phyloP scores from a whole-genome alignment of 1,140 invertebrate genomes.

The Drosophila repletoides region DNA sequence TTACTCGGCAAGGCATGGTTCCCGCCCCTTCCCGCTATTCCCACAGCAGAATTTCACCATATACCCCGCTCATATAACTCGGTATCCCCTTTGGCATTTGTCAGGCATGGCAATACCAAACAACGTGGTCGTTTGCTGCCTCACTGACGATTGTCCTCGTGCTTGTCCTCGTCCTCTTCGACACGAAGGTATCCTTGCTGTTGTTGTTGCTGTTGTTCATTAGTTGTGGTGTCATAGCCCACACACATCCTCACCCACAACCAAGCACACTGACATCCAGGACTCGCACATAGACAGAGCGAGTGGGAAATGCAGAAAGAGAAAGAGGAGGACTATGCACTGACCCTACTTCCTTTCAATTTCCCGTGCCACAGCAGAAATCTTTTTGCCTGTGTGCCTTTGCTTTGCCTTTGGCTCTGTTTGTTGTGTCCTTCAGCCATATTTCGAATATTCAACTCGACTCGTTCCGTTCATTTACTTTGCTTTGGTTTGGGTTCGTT shows the following conservation, averaged over 20 bases:
- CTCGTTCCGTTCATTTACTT: conserved; percentile 16
- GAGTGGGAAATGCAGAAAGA: too few species aligned
- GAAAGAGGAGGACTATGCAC: conserved; percentile 54
- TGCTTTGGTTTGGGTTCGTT: conserved; percentile 30
- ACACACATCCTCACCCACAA: conserved; percentile 21
- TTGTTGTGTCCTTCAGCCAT: conserved; percentile 38
- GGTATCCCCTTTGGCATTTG: conserved; percentile 39
- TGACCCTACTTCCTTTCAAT: conserved; percentile 63
- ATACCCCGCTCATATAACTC: too few species aligned
- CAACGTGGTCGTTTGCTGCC: conserved; percentile 39
- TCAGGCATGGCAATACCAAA: conserved; percentile 48
- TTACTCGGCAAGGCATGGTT: background rate
- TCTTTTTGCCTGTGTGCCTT: conserved; percentile 32
- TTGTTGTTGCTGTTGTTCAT: conserved; percentile 39
- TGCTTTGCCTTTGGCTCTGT: conserved; percentile 30
- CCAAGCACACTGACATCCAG: background rate
- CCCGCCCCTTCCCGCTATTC: background rate
- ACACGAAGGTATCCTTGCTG: background rate
- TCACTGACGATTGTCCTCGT: conserved; percentile 35
- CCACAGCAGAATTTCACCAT: background rate
- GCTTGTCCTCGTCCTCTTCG: conserved; percentile 2
- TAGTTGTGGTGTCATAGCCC: conserved; percentile 60
- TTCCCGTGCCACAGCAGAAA: conserved; percentile 32
- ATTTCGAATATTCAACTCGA: conserved; percentile 30
- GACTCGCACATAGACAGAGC: background rate